Conservation (phyloP, 2,888 invertebrate species). For the Scaptomyza cyrtandrae region DNA sequence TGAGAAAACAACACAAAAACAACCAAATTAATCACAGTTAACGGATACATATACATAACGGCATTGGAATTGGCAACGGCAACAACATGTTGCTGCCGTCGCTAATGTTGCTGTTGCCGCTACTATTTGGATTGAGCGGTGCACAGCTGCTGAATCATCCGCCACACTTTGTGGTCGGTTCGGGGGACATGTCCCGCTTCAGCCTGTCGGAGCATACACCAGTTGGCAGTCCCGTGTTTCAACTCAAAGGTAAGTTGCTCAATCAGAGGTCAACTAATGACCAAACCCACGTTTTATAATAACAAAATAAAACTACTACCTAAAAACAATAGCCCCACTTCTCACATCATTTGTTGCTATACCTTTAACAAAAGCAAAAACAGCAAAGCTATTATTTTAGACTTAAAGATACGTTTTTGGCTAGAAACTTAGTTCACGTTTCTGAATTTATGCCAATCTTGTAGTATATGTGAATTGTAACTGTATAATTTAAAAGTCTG, state of each 20-base stretch:
- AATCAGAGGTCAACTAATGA: constrained; percentile 33
- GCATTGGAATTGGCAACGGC: constrained; percentile 70
- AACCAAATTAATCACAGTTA: constrained; percentile 44
- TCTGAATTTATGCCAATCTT: constrained; percentile 17
- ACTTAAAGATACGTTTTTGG: constrained; percentile 13
- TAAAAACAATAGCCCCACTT: constrained; percentile 59
- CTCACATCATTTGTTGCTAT: constrained; percentile 56
- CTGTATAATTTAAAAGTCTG: constrained; percentile 9
- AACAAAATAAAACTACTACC: background rate
- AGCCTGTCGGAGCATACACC: constrained; percentile 90
- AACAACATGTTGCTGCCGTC: constrained; percentile 65
- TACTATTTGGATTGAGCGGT: constrained; percentile 28
- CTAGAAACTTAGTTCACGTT: constrained; percentile 11
- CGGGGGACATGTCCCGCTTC: constrained; percentile 91
- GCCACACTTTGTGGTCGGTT: constrained; percentile 90
- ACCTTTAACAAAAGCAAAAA: constrained; percentile 64
- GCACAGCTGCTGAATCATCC: constrained; percentile 88
- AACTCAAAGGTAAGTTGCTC: constrained; percentile 87
- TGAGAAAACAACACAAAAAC: constrained; percentile 43
- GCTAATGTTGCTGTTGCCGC: constrained; percentile 44
- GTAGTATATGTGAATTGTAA: constrained; percentile 6
- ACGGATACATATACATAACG: constrained; percentile 70
- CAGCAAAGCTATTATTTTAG: constrained; percentile 29
- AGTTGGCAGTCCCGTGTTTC: constrained; percentile 91
- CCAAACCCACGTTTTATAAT: constrained; percentile 41